Evolutionary conservation across 2,888 invertebrate genomes (phyloP).

Genomic region (Incurvaria masculella): DNA sequence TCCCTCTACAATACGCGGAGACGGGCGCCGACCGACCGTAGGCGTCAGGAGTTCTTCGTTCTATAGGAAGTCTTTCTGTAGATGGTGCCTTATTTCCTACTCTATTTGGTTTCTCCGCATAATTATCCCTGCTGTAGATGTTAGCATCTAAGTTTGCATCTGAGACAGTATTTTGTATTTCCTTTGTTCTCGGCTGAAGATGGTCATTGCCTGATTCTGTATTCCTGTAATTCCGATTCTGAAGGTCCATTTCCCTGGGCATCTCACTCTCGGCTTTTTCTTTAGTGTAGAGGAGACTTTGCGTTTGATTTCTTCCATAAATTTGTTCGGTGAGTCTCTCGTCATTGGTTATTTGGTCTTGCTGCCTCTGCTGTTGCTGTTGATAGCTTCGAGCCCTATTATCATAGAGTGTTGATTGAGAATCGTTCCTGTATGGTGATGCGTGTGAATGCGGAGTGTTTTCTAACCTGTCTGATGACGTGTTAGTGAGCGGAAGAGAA

Average conservation of each 20-base stretch:
- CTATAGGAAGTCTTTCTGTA: slow-evolving; percentile 45
- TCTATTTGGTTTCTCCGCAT: slow-evolving; percentile 34
- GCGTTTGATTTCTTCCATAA: slow-evolving; percentile 29
- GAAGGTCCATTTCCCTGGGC: slow-evolving; percentile 23
- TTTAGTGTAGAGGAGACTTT: neutral
- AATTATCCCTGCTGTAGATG: slow-evolving; percentile 33
- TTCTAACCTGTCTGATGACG: slow-evolving; percentile 38
- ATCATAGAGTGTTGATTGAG: slow-evolving; percentile 51
- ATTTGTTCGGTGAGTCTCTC: slow-evolving; percentile 28
- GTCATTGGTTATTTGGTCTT: slow-evolving; percentile 20
- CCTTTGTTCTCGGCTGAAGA: slow-evolving; percentile 23
- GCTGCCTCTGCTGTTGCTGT: slow-evolving; percentile 23
- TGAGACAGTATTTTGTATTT: slow-evolving; percentile 19
- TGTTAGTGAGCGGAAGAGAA: slow-evolving; percentile 44
- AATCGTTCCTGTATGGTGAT: slow-evolving; percentile 38
- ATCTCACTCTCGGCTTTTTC: slow-evolving; percentile 3
- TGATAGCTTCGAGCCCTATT: slow-evolving; percentile 39
- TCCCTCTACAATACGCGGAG: slow-evolving; percentile 37
- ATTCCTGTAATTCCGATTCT: slow-evolving; percentile 20
- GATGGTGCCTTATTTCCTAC: slow-evolving; percentile 22
- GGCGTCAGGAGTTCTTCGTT: slow-evolving; percentile 79
- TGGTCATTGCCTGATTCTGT: slow-evolving; percentile 13
- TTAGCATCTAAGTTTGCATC: slow-evolving; percentile 22
- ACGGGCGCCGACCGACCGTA: slow-evolving; percentile 66
- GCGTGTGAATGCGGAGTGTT: slow-evolving; percentile 37